phyloP scores from a whole-genome alignment of 2,113 vertebrate species.

The Tenebrosternarchus preto region DNA sequence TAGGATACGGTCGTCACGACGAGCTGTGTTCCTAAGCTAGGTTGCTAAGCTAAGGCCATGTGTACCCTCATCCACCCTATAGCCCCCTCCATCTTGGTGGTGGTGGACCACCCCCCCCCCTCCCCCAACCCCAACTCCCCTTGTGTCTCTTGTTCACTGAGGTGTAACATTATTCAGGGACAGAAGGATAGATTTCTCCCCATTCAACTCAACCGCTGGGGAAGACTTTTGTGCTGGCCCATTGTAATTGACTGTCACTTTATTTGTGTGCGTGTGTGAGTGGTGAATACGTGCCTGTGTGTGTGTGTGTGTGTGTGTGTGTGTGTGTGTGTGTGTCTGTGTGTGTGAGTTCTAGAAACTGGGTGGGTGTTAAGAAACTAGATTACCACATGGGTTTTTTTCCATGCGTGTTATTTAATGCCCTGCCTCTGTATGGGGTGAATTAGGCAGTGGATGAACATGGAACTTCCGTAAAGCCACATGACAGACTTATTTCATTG shows the following conservation, averaged over 20 bases:
- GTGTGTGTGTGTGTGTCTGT: slow-evolving; percentile 20
- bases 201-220: slow-evolving; percentile 70
- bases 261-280: slow-evolving; percentile 47
- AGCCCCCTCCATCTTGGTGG: slow-evolving; percentile 13
- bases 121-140: slow-evolving; percentile 50
- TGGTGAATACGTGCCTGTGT: slow-evolving; percentile 38
- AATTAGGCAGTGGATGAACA: background rate
- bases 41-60: background rate
- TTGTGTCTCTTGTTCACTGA: slow-evolving; percentile 72
- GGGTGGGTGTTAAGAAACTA: slow-evolving; percentile 45
- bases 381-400: background rate
- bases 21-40: no score
- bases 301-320: slow-evolving; percentile 45
- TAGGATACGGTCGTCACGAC: no score
- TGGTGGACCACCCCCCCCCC: slow-evolving; percentile 11
- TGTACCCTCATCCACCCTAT: slow-evolving; percentile 12
- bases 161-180: slow-evolving; percentile 80
- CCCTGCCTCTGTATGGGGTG: background rate
- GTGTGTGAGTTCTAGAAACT: slow-evolving; percentile 2
- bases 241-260: slow-evolving; percentile 71
- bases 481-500: slow-evolving; percentile 38
- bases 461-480: background rate
- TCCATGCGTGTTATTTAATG: background rate
- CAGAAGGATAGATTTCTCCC: slow-evolving; percentile 79
- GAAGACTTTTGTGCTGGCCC: slow-evolving; percentile 62